A percentile compares a stretch with the other conserved stretches of the same genome.
phyloP scores from a whole-genome alignment of 2,113 vertebrate genomes.

The Oreochromis aureus region DNA sequence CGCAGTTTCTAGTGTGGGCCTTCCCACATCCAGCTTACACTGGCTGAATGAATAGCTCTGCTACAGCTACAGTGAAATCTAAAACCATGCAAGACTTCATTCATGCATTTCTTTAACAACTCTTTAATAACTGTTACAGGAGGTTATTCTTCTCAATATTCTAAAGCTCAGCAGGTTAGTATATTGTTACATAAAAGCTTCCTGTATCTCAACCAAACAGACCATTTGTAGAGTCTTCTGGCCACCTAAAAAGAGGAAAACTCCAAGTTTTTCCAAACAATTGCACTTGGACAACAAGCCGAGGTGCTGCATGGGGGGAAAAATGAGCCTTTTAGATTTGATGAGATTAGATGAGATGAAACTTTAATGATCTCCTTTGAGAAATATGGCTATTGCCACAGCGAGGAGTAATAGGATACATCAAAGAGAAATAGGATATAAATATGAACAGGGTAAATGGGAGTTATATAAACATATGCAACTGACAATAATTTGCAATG shows the following conservation, averaged over 20 bases:
- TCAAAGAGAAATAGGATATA: constrained; percentile 31
- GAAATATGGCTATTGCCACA: neutral
- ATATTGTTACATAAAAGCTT: constrained; percentile 35
- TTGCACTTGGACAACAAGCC: neutral
- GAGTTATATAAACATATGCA: constrained; percentile 29
- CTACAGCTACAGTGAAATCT: neutral
- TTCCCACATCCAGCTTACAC: neutral
- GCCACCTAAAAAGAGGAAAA: neutral
- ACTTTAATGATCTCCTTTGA: constrained; percentile 36
- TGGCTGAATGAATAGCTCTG: neutral
- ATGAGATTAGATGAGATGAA: constrained; percentile 42
- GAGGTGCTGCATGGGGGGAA: neutral
- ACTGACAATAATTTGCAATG: constrained; percentile 20
- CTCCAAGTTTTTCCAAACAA: neutral
- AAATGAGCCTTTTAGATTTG: neutral
- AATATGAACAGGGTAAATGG: constrained; percentile 7
- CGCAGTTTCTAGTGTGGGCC: neutral
- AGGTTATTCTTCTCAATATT: neutral
- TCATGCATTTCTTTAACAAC: constrained; percentile 4
- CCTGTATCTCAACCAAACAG: neutral
- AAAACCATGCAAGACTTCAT: neutral
- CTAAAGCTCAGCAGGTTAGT: constrained; percentile 9
- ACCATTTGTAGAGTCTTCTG: neutral
- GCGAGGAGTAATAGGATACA: constrained; percentile 28
- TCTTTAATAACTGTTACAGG: neutral